These are phyloP conservation scores for Drosophila putrida DNA, from an alignment of 2,888 invertebrate species.

Conservation along the genomic window DNA sequence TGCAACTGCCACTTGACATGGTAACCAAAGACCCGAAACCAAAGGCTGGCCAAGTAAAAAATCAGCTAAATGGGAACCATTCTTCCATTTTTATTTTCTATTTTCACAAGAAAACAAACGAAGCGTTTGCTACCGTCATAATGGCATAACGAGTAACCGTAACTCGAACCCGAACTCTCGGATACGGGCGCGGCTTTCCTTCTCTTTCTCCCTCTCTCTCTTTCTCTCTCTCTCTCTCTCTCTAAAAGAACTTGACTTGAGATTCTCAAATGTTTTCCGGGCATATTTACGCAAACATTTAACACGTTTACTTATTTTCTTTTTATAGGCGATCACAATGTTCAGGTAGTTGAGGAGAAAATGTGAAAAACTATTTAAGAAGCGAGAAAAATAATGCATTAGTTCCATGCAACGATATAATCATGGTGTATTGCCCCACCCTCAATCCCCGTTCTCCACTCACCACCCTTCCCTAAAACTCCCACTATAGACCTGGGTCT, in stretches of 20 bases:
- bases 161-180: slow-evolving; percentile 36
- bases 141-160: slow-evolving; percentile 52
- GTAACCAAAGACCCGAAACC: slow-evolving; percentile 71
- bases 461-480: not conserved
- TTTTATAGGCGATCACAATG: slow-evolving; percentile 17
- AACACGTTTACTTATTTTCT: slow-evolving; percentile 64
- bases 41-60: slow-evolving; percentile 43
- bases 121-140: slow-evolving; percentile 61
- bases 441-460: not conserved
- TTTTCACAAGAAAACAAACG: slow-evolving; percentile 65
- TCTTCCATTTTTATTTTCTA: slow-evolving; percentile 16
- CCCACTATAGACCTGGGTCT: slow-evolving; percentile 27
- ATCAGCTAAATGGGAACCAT: slow-evolving; percentile 47
- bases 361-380: slow-evolving; percentile 38
- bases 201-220: not conserved
- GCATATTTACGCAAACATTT: slow-evolving; percentile 81
- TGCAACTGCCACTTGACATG: slow-evolving; percentile 69
- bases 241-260: slow-evolving; percentile 17
- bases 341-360: slow-evolving; percentile 55
- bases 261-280: slow-evolving; percentile 35
- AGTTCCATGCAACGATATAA: slow-evolving; percentile 59
- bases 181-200: slow-evolving; percentile 56
- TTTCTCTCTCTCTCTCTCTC: not conserved
- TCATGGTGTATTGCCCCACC: slow-evolving; percentile 21
- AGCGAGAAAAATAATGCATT: slow-evolving; percentile 67